These are phyloP conservation scores for Coecobrya sp. DNA, from an alignment of 2,888 invertebrate genomes.

Conservation along the genomic window DNA sequence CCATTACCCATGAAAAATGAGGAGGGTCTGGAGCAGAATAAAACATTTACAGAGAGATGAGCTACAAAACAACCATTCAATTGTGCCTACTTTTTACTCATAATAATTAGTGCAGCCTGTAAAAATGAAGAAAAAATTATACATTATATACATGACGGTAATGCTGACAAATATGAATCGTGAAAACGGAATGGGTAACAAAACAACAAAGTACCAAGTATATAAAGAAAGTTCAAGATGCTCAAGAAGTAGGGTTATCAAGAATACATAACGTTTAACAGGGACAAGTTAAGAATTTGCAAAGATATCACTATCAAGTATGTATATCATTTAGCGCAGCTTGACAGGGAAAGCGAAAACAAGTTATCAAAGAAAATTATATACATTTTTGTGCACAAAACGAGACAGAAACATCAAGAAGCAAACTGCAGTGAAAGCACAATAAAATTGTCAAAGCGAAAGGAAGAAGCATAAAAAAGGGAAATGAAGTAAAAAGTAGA, in stretches of 20 bases:
- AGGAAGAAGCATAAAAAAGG: not conserved
- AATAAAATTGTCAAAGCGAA: not conserved
- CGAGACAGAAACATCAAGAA: not conserved
- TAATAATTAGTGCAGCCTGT: conserved; percentile 21
- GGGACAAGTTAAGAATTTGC: too few relatives aligned
- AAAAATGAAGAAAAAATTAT: not conserved
- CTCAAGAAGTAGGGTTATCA: too few relatives aligned
- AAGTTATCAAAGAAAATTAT: not conserved
- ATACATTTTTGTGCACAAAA: not conserved
- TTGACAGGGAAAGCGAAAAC: not conserved
- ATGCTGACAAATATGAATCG: not conserved
- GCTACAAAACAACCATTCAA: not conserved
- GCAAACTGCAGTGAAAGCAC: too few relatives aligned
- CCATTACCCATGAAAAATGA: conserved; percentile 17
- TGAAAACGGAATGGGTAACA: too few relatives aligned
- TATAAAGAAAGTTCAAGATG: too few relatives aligned
- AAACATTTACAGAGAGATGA: not conserved
- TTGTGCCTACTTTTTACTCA: conserved; percentile 29
- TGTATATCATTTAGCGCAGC: too few relatives aligned
- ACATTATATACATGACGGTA: not conserved
- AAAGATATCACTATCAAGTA: too few relatives aligned
- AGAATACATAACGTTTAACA: too few relatives aligned
- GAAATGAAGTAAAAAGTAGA: not conserved
- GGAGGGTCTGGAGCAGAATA: conserved; percentile 13
- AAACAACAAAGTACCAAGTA: too few relatives aligned